A percentile compares a stretch with the other conserved stretches of the same genome.
Evolutionary conservation across 2,113 vertebrate species (phyloP).

Genomic region (Gnathonemus longibarbis): DNA sequence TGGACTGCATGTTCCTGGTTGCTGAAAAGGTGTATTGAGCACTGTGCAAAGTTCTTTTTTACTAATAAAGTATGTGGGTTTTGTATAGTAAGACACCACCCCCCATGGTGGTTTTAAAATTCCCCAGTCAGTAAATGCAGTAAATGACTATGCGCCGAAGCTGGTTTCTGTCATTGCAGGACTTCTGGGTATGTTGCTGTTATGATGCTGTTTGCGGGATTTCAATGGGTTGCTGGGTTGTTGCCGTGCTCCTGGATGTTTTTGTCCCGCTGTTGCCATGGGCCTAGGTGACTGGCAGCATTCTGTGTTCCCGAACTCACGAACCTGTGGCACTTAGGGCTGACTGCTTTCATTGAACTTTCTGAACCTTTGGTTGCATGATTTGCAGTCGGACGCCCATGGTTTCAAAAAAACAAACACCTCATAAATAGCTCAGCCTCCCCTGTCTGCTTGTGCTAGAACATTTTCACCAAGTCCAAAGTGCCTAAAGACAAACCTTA

Average conservation of each 20-base stretch:
- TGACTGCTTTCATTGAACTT: background rate
- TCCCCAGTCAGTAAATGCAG: slow-evolving; percentile 1
- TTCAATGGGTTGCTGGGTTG: background rate
- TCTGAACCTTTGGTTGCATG: background rate
- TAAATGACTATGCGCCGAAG: background rate
- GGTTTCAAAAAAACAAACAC: background rate
- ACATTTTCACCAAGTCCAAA: slow-evolving; percentile 8
- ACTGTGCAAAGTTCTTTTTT: background rate
- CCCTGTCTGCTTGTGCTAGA: slow-evolving; percentile 17
- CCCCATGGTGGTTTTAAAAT: background rate
- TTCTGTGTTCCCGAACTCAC: background rate
- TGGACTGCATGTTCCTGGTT: background rate
- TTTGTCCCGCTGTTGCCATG: too few species aligned
- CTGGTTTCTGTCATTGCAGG: background rate
- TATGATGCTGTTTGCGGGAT: background rate
- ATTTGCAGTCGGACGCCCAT: background rate
- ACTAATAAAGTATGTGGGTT: background rate
- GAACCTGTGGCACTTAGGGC: background rate
- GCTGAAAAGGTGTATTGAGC: background rate
- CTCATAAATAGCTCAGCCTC: background rate
- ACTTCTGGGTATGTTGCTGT: background rate
- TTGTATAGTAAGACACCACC: background rate
- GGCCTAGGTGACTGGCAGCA: background rate
- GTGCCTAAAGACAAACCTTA: slow-evolving; percentile 19
- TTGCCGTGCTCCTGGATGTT: background rate